phyloP scores from a whole-genome alignment of 1,140 invertebrate species.

The Drosophila mauritiana region DNA sequence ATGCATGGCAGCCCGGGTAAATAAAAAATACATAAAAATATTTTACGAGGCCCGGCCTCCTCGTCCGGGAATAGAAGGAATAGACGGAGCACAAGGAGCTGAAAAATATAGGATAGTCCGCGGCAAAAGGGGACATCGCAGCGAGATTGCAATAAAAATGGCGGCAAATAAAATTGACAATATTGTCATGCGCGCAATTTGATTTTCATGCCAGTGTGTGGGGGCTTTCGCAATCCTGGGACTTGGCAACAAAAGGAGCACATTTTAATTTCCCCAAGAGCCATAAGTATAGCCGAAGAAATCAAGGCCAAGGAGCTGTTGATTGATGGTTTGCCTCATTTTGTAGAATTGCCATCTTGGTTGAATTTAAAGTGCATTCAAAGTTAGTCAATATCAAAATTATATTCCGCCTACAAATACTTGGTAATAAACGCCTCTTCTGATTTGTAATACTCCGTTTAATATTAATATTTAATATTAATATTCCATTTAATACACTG shows the following conservation, averaged over 20 bases:
- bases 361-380: too few relatives aligned
- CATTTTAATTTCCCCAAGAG: conserved; percentile 82
- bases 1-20: conserved; percentile 74
- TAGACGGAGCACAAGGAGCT: conserved; percentile 46
- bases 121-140: conserved; percentile 22
- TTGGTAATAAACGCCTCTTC: conserved; percentile 11
- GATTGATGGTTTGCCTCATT: too few relatives aligned
- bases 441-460: conserved; percentile 1
- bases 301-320: too few relatives aligned
- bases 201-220: conserved; percentile 33
- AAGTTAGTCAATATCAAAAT: not conserved
- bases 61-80: conserved; percentile 42
- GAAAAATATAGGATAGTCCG: conserved; percentile 26
- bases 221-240: conserved; percentile 17
- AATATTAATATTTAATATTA: too few relatives aligned
- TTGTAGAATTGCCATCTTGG: too few relatives aligned
- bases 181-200: conserved; percentile 76
- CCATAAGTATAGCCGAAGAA: conserved; percentile 57
- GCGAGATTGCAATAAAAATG: conserved; percentile 76
- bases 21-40: conserved; percentile 84
- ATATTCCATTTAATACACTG: conserved; percentile 10
- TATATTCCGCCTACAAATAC: not conserved
- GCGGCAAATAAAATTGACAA: conserved; percentile 80
- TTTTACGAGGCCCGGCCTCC: conserved; percentile 65
- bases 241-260: conserved; percentile 67